A percentile compares a stretch with the other conserved stretches of the same genome.
phyloP scores from a whole-genome alignment of 1,140 invertebrate genomes.

The Nymphalis io region DNA sequence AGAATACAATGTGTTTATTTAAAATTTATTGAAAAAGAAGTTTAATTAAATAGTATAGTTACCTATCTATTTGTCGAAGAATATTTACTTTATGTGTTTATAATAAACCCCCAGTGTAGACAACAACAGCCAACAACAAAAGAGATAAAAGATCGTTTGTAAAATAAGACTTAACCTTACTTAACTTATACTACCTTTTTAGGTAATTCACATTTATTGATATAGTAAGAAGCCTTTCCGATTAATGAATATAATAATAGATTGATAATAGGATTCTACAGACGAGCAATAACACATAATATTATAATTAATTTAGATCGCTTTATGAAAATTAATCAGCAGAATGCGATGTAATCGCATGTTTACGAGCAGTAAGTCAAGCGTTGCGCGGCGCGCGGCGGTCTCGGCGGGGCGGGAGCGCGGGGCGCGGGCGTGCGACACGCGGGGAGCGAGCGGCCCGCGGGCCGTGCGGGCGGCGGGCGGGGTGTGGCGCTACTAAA shows the following conservation, averaged over 20 bases:
- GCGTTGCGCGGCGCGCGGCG: neutral
- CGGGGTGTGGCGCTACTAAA: conserved; percentile 31
- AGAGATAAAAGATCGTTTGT: too few species aligned
- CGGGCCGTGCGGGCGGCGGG: conserved; percentile 7
- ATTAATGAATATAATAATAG: neutral
- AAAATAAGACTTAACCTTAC: too few species aligned
- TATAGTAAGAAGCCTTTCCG: neutral
- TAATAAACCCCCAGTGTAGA: too few species aligned
- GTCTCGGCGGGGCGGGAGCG: neutral
- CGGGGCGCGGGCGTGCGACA: conserved; percentile 6
- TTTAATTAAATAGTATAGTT: too few species aligned
- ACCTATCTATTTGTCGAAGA: too few species aligned
- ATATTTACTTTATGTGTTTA: too few species aligned
- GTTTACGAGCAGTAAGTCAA: conserved; percentile 21
- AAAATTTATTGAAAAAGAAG: too few species aligned
- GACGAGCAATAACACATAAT: neutral
- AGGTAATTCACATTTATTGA: too few species aligned
- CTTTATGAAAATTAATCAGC: conserved; percentile 38
- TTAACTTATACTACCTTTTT: too few species aligned
- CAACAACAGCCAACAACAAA: too few species aligned
- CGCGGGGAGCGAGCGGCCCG: conserved; percentile 16
- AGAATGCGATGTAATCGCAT: conserved; percentile 36
- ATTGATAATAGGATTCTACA: neutral
- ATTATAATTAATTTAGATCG: conserved; percentile 13
- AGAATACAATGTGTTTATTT: too few species aligned